Base-by-base conservation (phyloP, 2,888 invertebrate species). In the Marronus borbonicus region DNA sequence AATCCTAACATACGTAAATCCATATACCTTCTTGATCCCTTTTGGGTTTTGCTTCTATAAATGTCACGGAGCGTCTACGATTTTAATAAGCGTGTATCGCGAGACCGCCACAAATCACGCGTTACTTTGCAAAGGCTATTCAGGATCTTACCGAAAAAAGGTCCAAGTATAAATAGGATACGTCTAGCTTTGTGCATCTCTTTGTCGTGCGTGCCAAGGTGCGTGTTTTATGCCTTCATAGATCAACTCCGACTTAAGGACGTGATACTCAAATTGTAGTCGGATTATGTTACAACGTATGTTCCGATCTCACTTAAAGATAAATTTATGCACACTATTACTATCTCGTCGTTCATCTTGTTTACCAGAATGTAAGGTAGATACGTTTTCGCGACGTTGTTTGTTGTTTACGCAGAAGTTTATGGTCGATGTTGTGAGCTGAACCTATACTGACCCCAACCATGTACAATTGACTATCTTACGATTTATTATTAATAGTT, bases 171-270 rank as follows among this genome's bases (percentile, higher is more conserved):
- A 76, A 76, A 55, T 49, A 28, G 24, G 10, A 10, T 70, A 4
- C 20, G 55, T 70, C 31, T 60, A 58, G 60, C 50, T 62, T 39
- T 70, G 28, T 52, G 60, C 24, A 52, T 50, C 65, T 76, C 81
- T 81, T 82, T 76, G 80, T 80, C 77, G 79, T 81, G 79, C 81
- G 83, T 83, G 83, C 83, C 83, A 81, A 82, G 78, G 80, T 76
- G 75, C 78, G 80, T 81, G 81, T 78, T 83, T 83, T 83, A 84
- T 81, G 79, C 80, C 81, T 78, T 79, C 82, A 81, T 82, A 83
- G 82, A 83, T 84, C 83, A 83, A 80, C 80, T 80, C 77, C 64
- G 78, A 80, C 81, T 77, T 77, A 76, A 81, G 82, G 82, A 82
- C 83, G 81, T 80, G 82, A 82, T 82, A 82, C 83, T 77, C 69